Evolutionary conservation across 2,113 vertebrate genomes (phyloP).

Genomic region (Platysteira castanea): DNA sequence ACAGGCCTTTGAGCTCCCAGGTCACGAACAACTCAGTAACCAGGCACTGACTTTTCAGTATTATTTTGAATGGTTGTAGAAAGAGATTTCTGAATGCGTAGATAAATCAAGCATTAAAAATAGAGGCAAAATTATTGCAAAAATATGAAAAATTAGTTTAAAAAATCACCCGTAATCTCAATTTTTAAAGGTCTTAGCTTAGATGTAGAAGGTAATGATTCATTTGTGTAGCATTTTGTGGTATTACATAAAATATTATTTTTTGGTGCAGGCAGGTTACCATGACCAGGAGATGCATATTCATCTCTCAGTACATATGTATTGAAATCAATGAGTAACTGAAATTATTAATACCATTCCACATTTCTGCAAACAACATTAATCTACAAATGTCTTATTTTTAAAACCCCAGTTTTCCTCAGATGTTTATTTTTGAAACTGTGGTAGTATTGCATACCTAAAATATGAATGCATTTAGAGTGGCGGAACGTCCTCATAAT

Average conservation of each 20-base stretch:
- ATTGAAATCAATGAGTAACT: conserved; percentile 1
- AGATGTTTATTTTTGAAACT: background rate
- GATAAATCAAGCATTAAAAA: background rate
- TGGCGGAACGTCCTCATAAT: background rate
- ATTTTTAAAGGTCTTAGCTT: background rate
- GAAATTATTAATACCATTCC: conserved; percentile 42
- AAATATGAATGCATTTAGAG: background rate
- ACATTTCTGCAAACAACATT: background rate
- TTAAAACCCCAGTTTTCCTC: background rate
- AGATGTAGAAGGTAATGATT: conserved; percentile 14
- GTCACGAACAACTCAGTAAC: background rate
- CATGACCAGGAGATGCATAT: background rate
- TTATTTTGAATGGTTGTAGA: background rate
- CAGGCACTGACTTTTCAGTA: background rate
- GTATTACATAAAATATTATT: background rate
- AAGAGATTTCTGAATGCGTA: background rate
- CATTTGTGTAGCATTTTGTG: conserved; percentile 2
- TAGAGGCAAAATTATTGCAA: background rate
- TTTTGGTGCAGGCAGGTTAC: conserved; percentile 11
- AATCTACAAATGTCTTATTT: background rate
- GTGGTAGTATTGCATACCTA: background rate
- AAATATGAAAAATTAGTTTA: background rate
- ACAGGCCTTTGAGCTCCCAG: background rate
- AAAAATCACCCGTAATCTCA: background rate
- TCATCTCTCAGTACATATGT: background rate